Evolutionary conservation across 2,888 invertebrate species (phyloP), one percentile per base, ranked within the genome.

Genomic region (Urechis unicinctus): DNA sequence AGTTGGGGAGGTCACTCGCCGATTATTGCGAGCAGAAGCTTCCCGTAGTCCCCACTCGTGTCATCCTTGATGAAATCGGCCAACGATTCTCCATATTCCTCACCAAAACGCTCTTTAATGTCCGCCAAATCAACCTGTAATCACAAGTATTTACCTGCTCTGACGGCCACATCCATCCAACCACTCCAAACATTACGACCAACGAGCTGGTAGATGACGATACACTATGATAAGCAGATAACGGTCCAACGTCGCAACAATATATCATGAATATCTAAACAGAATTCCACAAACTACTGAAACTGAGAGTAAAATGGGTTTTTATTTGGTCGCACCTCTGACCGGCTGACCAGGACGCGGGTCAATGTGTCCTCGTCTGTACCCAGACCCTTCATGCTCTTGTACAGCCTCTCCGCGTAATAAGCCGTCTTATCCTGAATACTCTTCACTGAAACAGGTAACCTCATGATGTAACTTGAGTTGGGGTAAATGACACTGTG

Each of bases 91-190:
- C 71, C 74, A 58, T 74, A 75, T 49, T 71, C 65, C 53, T 69
- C 68, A 53, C 70, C 64, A 62, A 75, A 79, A 52, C 64, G 62
- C 6, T 68, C 71, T 55, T 77, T 74, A 54, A 79, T 77, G 53
- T 75, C 74, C 31, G 66, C 66, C 21, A 80, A 66, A 63, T 80
- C 79, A 53, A 77, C 66, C 79, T 79, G 65, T 29, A 69, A 66
- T n/a, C n/a, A n/a, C n/a, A n/a, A n/a, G n/a, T n/a, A n/a, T n/a
- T n/a, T n/a, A n/a, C n/a, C n/a, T n/a, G n/a, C n/a, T n/a, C n/a
- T n/a, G n/a, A n/a, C n/a, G n/a, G n/a, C n/a, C n/a, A n/a, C n/a
- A n/a, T n/a, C n/a, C n/a, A n/a, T n/a, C n/a, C n/a, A n/a, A n/a
- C n/a, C n/a, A n/a, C n/a, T n/a, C n/a, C n/a, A n/a, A n/a, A n/a